Base-by-base conservation (phyloP, 2,797 vertebrate species). In the Malurus splendens region DNA sequence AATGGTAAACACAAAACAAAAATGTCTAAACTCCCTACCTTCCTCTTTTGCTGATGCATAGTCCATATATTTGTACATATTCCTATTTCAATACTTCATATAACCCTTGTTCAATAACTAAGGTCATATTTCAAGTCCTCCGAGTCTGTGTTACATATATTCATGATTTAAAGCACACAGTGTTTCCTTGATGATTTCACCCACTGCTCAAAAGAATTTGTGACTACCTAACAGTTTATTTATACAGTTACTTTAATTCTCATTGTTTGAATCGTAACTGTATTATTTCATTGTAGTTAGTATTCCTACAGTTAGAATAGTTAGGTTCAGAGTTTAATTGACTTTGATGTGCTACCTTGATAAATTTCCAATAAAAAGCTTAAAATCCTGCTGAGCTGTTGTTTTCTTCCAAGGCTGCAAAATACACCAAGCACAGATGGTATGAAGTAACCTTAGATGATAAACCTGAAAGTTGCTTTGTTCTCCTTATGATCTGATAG, bases 161-260 rank as follows among this genome's bases (percentile, higher is more conserved):
- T 76, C 1, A 28, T n/a, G 8, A 66, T 42, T 81, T 73, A 78
- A 60, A 27, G 22, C 23, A 38, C 7, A 50, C 5, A 10, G 14
- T 33, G 14, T 73, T 91, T 91, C 51, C 62, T 68, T 83, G 80
- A 81, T 50, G 30, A 78, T 78, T 90, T 90, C 45, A 60, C 11
- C 15, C 20, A 66, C 33, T 62, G 33, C 23, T 88, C 44, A 70
- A 75, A 78, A 81, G 76, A 67, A 75, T 78, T 83, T 78, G 28
- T 72, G 67, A 70, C 22, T 88, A 76, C 7, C 9, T 33, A 79
- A 47, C 8, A 55, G 76, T 84, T 82, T 67, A 82, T 79, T 86
- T 88, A 33, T n/a, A 36, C 10, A 44, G 48, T 73, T 73, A 36
- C 42, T 56, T 71, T 76, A 33, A 66, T 84, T 90, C 14, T 73